Evolutionary conservation across 2,888 invertebrate species (phyloP), one percentile per base, ranked within the genome.

Genomic region (Eristalis pertinax): DNA sequence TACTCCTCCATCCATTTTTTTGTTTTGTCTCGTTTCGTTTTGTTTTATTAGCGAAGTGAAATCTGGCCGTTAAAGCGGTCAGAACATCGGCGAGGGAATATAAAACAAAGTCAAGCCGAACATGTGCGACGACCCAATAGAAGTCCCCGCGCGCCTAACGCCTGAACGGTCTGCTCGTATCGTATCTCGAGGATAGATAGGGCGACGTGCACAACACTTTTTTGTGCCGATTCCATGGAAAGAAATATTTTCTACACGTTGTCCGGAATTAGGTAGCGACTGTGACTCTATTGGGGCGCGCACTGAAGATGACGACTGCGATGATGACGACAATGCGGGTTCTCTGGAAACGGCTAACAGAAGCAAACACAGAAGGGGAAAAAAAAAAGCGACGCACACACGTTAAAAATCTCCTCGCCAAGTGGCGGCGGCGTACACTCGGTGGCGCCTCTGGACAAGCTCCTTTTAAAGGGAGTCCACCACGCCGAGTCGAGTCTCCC

Each of bases 381-480:
- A 41, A 68, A 26, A 29, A 62, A 26, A 72, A 60, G 41, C 32
- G 32, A 62, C 11, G 10, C 13, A 38, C 11, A 38, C 2, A 38
- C 13, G 38, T 38, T 38, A 13, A 58, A 78, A 74, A 78, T 69
- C 68, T 13, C 43, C 69, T 69, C 62, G 64, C 70, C 69, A 72
- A 64, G 79, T 75, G 72, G 60, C 73, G 75, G 32, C 32, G 32
- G 32, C 32, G 10, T 75, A 87, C 50, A 50, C 72, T 73, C 62
- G 60, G 75, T 87, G 87, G 87, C 87, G 87, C 87, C 87, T 87
- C 67, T 73, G 82, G 73, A 87, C 87, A 76, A 80, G 84, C 72
- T 87, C 84, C 84, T 80, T 87, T 84, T 86, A 65, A 74, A 82
- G 82, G 74, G 73, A 77, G 56, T 73, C 72, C 67, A n/a, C n/a